These are phyloP conservation scores for Plumapathes pennacea DNA, from an alignment of 92 coral and sea anemone genomes.

Conservation along the genomic window DNA sequence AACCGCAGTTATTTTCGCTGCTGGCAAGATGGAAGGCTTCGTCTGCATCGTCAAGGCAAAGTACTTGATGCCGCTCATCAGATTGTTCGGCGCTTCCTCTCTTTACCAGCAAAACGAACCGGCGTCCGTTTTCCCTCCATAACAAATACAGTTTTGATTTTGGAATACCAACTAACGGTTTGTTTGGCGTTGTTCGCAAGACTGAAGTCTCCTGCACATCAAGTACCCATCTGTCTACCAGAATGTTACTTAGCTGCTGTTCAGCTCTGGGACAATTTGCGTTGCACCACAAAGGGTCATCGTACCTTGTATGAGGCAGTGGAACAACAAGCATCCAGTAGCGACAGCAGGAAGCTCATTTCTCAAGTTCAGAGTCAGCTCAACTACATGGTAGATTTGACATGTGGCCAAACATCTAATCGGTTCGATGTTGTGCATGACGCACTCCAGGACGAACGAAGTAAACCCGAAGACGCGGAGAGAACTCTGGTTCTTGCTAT, in stretches of 20 bases:
- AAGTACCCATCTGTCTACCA: constrained; percentile 51
- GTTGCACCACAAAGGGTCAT: constrained; percentile 17
- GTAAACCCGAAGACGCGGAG: constrained; percentile 45
- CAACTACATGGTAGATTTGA: constrained; percentile 40
- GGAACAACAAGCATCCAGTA: constrained; percentile 10
- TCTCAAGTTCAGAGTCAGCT: constrained; percentile 14
- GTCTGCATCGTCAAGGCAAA: constrained; percentile 48
- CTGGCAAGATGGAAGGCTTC: constrained; percentile 66
- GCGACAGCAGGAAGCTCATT: constrained; percentile 6
- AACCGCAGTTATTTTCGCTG: constrained; percentile 67
- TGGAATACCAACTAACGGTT: constrained; percentile 65
- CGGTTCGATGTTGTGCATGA: constrained; percentile 52
- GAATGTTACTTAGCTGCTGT: constrained; percentile 57
- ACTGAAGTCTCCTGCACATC: constrained; percentile 3
- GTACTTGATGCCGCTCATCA: constrained; percentile 47
- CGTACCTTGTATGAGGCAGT: constrained; percentile 36
- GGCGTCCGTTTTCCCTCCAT: constrained; percentile 57
- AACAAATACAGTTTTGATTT: constrained; percentile 63
- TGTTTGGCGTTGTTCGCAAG: constrained; percentile 61
- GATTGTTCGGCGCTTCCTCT: constrained; percentile 60
- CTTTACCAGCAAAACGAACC: constrained; percentile 48
- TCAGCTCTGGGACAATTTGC: constrained; percentile 51
- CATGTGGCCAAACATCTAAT: constrained; percentile 29
- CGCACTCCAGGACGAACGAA: constrained; percentile 11
- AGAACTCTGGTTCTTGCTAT: constrained; percentile 64